Percentiles rank a stretch among this genome's conserved stretches.
Evolutionary conservation across 2,113 vertebrate species (phyloP).

Genomic region (Geococcyx californianus): DNA sequence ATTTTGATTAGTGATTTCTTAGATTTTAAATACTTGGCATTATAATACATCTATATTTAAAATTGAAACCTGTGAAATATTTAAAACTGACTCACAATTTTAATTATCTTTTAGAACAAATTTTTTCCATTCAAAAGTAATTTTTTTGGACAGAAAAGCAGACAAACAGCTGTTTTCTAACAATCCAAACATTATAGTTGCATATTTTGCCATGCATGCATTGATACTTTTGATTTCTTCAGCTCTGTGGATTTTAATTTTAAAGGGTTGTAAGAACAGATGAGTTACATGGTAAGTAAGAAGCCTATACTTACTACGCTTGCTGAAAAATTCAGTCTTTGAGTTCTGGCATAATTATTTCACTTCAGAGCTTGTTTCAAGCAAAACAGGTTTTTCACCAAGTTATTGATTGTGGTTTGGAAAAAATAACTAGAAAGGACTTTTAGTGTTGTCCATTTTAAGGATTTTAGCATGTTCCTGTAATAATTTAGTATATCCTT

Average conservation of each 20-base stretch:
- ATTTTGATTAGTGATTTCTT: background rate
- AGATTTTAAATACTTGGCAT: background rate
- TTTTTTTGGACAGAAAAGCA: background rate
- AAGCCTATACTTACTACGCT: background rate
- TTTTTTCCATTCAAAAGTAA: background rate
- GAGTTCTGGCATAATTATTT: background rate
- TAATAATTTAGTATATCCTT: background rate
- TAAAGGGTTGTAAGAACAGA: background rate
- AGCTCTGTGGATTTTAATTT: background rate
- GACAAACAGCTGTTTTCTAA: background rate
- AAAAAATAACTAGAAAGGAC: conserved; percentile 6
- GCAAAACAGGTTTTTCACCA: conserved; percentile 6
- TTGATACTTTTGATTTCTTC: background rate
- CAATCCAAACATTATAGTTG: background rate
- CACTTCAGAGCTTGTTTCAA: conserved; percentile 14
- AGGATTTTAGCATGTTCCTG: conserved; percentile 18
- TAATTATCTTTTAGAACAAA: background rate
- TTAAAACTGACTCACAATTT: background rate
- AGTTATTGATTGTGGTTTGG: conserved; percentile 21
- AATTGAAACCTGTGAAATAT: background rate
- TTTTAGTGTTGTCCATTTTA: conserved; percentile 14
- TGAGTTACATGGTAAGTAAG: background rate
- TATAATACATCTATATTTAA: background rate
- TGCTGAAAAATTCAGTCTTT: background rate
- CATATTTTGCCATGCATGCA: background rate